Evolutionary conservation across 2,888 invertebrate genomes (phyloP).

Genomic region (Erebia palarica): DNA sequence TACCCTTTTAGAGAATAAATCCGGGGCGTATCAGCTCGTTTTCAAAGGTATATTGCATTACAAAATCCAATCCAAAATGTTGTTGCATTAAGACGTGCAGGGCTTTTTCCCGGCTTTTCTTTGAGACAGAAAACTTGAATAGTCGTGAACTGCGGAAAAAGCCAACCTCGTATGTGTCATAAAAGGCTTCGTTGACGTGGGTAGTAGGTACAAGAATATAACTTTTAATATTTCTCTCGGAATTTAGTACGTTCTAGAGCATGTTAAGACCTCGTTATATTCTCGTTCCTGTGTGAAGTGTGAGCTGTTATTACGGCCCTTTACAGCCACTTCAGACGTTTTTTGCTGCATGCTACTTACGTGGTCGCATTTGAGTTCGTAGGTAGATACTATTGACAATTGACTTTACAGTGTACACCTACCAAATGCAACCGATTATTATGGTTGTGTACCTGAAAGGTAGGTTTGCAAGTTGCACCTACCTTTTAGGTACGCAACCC

Average conservation of each 20-base stretch:
- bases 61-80: too few species aligned
- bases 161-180: background rate
- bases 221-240: conserved; percentile 4
- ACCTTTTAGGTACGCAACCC: too few species aligned
- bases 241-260: conserved; percentile 6
- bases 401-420: too few species aligned
- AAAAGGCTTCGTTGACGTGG: too few species aligned
- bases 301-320: conserved; percentile 6
- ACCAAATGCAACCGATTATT: too few species aligned
- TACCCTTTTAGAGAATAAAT: too few species aligned
- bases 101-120: too few species aligned
- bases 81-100: too few species aligned
- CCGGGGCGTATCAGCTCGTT: background rate
- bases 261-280: conserved; percentile 17
- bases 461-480: too few species aligned
- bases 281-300: background rate
- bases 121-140: background rate
- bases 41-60: too few species aligned
- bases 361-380: background rate
- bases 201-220: background rate
- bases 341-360: background rate
- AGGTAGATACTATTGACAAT: background rate
- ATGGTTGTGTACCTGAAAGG: too few species aligned
- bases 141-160: background rate
- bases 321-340: conserved; percentile 12